These are phyloP conservation scores for Macropis europaea DNA, from an alignment of 2,888 invertebrate genomes.

Conservation along the genomic window DNA sequence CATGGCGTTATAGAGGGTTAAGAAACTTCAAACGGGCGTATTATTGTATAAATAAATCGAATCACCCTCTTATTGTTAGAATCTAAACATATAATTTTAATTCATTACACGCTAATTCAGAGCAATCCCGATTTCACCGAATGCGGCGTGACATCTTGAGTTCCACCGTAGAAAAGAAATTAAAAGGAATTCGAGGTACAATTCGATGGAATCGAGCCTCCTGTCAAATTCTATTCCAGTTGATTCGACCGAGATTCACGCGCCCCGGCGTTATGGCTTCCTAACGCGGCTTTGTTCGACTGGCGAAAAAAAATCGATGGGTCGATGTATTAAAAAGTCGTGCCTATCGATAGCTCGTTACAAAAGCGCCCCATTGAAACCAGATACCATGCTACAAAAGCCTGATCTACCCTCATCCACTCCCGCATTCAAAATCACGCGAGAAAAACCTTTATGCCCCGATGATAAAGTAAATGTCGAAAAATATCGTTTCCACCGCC, in stretches of 20 bases:
- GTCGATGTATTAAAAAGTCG: constrained; percentile 58
- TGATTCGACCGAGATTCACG: constrained; percentile 40
- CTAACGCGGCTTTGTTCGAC: constrained; percentile 39
- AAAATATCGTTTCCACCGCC: constrained; percentile 37
- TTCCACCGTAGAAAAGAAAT: constrained; percentile 12
- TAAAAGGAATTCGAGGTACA: constrained; percentile 4
- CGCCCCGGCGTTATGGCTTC: constrained; percentile 22
- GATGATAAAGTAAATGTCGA: constrained; percentile 49
- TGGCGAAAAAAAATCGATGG: constrained; percentile 43
- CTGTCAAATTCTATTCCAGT: constrained; percentile 42
- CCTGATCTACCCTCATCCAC: constrained; percentile 37
- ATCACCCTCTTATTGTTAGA: no score
- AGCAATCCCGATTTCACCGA: background rate
- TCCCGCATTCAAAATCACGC: constrained; percentile 49
- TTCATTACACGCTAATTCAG: background rate
- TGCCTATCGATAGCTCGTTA: constrained; percentile 60
- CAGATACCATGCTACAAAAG: constrained; percentile 53
- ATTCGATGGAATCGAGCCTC: constrained; percentile 6
- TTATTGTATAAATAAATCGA: no score
- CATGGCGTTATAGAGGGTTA: no score
- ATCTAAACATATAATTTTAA: no score
- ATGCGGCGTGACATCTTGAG: background rate
- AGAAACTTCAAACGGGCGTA: no score
- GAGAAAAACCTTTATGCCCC: constrained; percentile 49
- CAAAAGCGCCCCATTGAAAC: constrained; percentile 53